These are phyloP conservation scores for Noctua fimbriata DNA, from an alignment of 2,888 invertebrate genomes.

Conservation along the genomic window DNA sequence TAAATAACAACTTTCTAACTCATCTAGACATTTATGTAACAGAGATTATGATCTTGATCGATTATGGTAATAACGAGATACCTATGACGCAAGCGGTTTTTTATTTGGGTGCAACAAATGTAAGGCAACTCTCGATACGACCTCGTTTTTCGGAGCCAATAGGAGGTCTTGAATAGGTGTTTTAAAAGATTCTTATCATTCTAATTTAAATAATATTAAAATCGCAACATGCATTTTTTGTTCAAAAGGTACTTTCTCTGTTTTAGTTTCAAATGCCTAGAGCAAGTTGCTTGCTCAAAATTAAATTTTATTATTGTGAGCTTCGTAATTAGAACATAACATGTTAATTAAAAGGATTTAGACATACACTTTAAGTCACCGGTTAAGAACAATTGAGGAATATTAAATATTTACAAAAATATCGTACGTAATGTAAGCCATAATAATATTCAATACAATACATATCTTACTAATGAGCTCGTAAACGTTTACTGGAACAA, in stretches of 20 bases:
- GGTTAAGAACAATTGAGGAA: not conserved
- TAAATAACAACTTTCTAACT: constrained; percentile 80
- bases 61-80: constrained; percentile 85
- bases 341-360: constrained; percentile 18
- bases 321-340: not conserved
- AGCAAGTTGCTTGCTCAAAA: constrained; percentile 21
- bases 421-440: not conserved
- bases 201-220: constrained; percentile 78
- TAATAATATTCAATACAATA: constrained; percentile 9
- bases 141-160: constrained; percentile 77
- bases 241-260: constrained; percentile 62
- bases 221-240: constrained; percentile 60
- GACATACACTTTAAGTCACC: not conserved
- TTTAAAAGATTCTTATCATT: constrained; percentile 78
- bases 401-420: not conserved
- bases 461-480: constrained; percentile 12
- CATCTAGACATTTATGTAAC: constrained; percentile 81
- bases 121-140: constrained; percentile 80
- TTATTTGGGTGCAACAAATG: constrained; percentile 74
- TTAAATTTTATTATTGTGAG: not conserved
- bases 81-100: constrained; percentile 80
- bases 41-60: constrained; percentile 85
- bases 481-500: constrained; percentile 39
- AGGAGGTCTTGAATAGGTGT: constrained; percentile 75
- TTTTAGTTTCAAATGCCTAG: constrained; percentile 34